Evolutionary conservation across 2,113 vertebrate species (phyloP).

Genomic region (Pelmatolapia mariae): DNA sequence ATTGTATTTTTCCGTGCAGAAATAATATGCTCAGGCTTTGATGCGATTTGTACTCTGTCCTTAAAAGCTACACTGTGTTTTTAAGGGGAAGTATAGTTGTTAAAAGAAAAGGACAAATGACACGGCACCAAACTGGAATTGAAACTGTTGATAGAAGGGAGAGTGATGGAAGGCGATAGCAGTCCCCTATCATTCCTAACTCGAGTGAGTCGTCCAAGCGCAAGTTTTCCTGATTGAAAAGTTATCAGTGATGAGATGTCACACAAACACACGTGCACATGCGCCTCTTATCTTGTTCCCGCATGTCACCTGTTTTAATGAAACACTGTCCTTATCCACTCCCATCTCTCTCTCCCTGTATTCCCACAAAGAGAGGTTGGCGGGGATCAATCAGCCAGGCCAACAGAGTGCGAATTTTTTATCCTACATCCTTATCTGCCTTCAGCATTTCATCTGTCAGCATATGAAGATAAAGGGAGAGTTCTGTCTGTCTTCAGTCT

Average conservation of each 20-base stretch:
- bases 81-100: neutral
- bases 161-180: constrained; percentile 6
- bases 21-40: neutral
- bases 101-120: neutral
- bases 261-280: constrained; percentile 32
- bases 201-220: constrained; percentile 27
- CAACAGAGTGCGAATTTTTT: constrained; percentile 49
- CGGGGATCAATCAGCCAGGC: constrained; percentile 50
- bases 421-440: constrained; percentile 36
- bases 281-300: constrained; percentile 53
- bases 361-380: constrained; percentile 44
- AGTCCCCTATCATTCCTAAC: neutral
- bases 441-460: constrained; percentile 42
- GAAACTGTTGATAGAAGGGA: constrained; percentile 22
- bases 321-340: constrained; percentile 57
- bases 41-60: neutral
- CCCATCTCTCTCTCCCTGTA: constrained; percentile 23
- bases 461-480: neutral
- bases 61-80: neutral
- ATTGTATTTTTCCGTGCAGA: neutral
- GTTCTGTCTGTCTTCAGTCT: constrained; percentile 17
- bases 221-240: constrained; percentile 51
- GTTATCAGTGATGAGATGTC: constrained; percentile 51
- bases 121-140: constrained; percentile 9
- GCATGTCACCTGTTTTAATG: constrained; percentile 64